phyloP scores from a whole-genome alignment of 1,140 invertebrate genomes.

The Idris sp. region DNA sequence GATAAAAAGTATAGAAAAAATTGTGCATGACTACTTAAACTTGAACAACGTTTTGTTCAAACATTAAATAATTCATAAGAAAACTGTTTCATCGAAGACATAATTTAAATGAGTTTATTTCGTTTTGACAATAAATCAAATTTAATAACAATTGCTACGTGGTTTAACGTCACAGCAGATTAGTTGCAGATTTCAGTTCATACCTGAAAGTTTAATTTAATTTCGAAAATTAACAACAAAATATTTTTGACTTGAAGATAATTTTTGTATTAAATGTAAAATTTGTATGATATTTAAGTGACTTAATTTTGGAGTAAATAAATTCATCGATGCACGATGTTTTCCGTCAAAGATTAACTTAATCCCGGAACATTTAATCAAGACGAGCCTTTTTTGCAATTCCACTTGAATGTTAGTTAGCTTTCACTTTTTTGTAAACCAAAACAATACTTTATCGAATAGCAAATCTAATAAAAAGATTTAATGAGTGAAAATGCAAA shows the following conservation, averaged over 20 bases:
- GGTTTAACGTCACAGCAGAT: constrained; percentile 3
- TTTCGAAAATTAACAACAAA: too few relatives aligned
- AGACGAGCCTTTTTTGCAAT: constrained; percentile 44
- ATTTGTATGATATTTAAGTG: too few relatives aligned
- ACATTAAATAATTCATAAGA: too few relatives aligned
- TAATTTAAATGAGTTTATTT: constrained; percentile 40
- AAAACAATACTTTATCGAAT: constrained; percentile 61
- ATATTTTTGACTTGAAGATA: too few relatives aligned
- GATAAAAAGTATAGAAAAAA: too few relatives aligned
- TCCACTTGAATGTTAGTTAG: constrained; percentile 37
- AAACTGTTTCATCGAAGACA: too few relatives aligned
- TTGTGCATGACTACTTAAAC: too few relatives aligned
- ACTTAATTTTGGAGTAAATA: too few relatives aligned
- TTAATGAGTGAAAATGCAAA: constrained; percentile 62
- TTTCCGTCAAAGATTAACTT: constrained; percentile 44
- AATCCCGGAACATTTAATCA: constrained; percentile 47
- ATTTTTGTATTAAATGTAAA: too few relatives aligned
- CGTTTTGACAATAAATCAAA: constrained; percentile 25
- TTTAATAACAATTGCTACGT: constrained; percentile 14
- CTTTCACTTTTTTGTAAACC: constrained; percentile 37
- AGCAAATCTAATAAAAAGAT: constrained; percentile 59
- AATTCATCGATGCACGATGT: too few relatives aligned
- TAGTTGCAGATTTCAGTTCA: constrained; percentile 1
- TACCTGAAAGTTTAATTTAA: constrained; percentile 47
- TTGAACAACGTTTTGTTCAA: too few relatives aligned